Conservation (phyloP, 2,888 invertebrate genomes). For the Limulus polyphemus region DNA sequence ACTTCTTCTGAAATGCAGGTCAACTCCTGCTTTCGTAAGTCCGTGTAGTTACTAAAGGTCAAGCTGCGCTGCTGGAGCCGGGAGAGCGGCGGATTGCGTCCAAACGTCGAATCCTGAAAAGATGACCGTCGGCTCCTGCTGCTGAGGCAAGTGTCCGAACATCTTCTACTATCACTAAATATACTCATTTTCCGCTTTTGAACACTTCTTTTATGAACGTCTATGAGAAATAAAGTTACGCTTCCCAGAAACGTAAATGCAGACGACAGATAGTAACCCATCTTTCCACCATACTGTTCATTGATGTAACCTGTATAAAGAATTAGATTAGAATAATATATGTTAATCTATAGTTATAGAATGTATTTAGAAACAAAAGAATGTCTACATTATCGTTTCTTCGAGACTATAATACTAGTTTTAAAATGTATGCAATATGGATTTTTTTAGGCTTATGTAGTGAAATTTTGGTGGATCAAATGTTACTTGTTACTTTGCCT, state of each 20-base stretch:
- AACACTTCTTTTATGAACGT: conserved; percentile 53
- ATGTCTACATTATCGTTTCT: too few species aligned
- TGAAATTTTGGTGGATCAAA: too few species aligned
- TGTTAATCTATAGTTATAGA: too few species aligned
- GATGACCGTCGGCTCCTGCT: conserved; percentile 10
- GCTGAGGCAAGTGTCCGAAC: conserved; percentile 8
- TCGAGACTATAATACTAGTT: too few species aligned
- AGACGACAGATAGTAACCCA: conserved; percentile 71
- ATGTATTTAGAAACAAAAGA: too few species aligned
- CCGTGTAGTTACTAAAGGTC: conserved; percentile 16
- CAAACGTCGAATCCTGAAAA: conserved; percentile 10
- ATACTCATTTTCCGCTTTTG: conserved; percentile 38
- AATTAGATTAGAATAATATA: too few species aligned
- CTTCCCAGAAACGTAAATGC: conserved; percentile 63
- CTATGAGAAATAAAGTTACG: conserved; percentile 63
- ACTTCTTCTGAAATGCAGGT: conserved; percentile 61
- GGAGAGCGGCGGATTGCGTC: not conserved
- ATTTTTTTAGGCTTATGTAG: too few species aligned
- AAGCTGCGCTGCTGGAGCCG: conserved; percentile 9
- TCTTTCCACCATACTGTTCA: conserved; percentile 58
- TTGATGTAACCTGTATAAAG: conserved; percentile 55
- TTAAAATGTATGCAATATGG: too few species aligned
- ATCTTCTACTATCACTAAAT: conserved; percentile 12
- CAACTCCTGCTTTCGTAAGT: conserved; percentile 43
- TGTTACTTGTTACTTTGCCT: too few species aligned